A percentile compares a stretch with the other conserved stretches of the same genome.
These are phyloP conservation scores for Pseudomyrmex gracilis DNA, from an alignment of 1,140 invertebrate genomes.

Conservation along the genomic window DNA sequence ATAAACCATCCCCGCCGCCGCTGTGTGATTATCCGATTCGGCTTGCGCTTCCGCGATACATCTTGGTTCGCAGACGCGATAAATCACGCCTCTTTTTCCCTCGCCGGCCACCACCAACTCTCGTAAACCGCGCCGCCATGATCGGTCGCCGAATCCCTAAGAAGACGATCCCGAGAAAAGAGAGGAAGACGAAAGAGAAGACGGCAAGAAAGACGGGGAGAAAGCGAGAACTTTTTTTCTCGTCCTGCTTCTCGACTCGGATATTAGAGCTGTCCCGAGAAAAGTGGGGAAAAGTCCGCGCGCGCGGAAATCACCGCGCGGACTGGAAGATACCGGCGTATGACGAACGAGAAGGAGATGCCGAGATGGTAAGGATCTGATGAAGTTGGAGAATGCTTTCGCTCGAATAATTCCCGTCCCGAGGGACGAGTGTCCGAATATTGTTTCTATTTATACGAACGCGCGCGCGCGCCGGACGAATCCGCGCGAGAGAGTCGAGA, in stretches of 20 bases:
- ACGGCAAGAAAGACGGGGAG: neutral
- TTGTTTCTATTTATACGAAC: slow-evolving; percentile 67
- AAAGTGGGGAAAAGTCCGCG: slow-evolving; percentile 45
- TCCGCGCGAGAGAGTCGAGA: slow-evolving; percentile 71
- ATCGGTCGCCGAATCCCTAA: slow-evolving; percentile 33
- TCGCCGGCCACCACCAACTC: neutral
- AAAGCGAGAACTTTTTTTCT: slow-evolving; percentile 35
- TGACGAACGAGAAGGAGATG: neutral
- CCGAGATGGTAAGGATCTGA: slow-evolving; percentile 1
- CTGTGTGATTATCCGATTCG: slow-evolving; percentile 57
- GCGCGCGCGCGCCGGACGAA: slow-evolving; percentile 4
- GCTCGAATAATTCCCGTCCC: slow-evolving; percentile 2
- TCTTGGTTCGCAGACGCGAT: slow-evolving; percentile 61
- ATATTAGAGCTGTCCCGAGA: slow-evolving; percentile 50
- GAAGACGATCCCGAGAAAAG: slow-evolving; percentile 13
- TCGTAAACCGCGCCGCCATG: neutral
- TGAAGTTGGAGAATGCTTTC: slow-evolving; percentile 34
- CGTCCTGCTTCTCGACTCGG: slow-evolving; percentile 38
- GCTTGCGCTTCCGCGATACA: slow-evolving; percentile 53
- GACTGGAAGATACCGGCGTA: slow-evolving; percentile 10
- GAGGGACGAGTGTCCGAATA: slow-evolving; percentile 21
- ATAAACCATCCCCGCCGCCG: neutral
- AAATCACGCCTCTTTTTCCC: slow-evolving; percentile 61
- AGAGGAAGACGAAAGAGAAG: slow-evolving; percentile 14
- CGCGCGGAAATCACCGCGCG: slow-evolving; percentile 13